Conservation (phyloP, 2,888 invertebrate genomes). For the Drosophila fungiperda region DNA sequence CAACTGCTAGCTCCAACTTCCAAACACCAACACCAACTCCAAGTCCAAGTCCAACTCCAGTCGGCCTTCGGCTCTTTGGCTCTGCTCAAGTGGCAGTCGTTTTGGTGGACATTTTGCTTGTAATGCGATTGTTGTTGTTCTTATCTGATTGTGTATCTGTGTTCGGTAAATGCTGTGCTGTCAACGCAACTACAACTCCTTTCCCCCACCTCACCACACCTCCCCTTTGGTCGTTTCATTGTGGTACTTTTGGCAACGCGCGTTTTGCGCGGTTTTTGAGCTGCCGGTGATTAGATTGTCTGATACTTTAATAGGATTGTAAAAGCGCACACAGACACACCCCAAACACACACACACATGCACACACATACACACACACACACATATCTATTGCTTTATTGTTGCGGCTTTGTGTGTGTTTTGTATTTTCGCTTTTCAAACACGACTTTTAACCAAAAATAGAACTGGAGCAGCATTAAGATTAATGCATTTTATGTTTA, state of each 20-base stretch:
- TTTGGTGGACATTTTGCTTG: slow-evolving; percentile 76
- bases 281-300: slow-evolving; percentile 77
- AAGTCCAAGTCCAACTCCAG: slow-evolving; percentile 1
- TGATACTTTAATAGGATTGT: slow-evolving; percentile 80
- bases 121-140: slow-evolving; percentile 62
- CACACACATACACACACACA: slow-evolving; percentile 14
- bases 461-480: not conserved
- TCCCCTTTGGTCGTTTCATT: slow-evolving; percentile 23
- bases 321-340: slow-evolving; percentile 50
- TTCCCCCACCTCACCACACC: not conserved
- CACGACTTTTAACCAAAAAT: slow-evolving; percentile 21
- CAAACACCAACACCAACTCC: not conserved
- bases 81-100: slow-evolving; percentile 44
- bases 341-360: slow-evolving; percentile 5
- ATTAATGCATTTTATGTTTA: not conserved
- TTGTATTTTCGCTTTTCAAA: slow-evolving; percentile 26
- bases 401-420: slow-evolving; percentile 15
- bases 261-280: slow-evolving; percentile 71
- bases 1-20: not conserved
- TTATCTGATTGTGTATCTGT: slow-evolving; percentile 72
- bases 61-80: slow-evolving; percentile 25
- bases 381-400: slow-evolving; percentile 10
- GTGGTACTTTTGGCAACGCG: slow-evolving; percentile 63
- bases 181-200: slow-evolving; percentile 58
- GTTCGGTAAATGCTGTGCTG: slow-evolving; percentile 52